Evolutionary conservation across 1,140 invertebrate genomes (phyloP).

Genomic region (Drosophila pseudoananassae): DNA sequence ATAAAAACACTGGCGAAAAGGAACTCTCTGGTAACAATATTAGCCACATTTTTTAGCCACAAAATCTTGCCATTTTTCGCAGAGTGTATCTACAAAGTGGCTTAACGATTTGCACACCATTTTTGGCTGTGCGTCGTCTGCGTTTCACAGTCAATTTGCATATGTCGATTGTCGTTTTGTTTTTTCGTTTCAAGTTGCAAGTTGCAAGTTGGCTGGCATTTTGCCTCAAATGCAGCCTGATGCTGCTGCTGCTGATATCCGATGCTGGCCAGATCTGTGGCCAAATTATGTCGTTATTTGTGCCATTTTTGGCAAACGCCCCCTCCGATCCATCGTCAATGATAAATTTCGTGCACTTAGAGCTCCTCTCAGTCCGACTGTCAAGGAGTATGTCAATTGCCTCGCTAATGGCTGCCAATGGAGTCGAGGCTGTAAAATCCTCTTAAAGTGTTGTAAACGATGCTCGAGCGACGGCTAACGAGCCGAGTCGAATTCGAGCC

Average conservation of each 20-base stretch:
- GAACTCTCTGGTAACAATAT: background rate
- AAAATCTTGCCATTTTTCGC: constrained; percentile 4
- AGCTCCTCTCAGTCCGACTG: constrained; percentile 45
- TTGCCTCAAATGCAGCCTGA: constrained; percentile 25
- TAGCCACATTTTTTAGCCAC: too few species aligned
- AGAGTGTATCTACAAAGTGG: constrained; percentile 36
- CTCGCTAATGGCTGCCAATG: constrained; percentile 77
- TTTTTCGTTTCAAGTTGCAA: constrained; percentile 1
- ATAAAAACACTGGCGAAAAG: constrained; percentile 22
- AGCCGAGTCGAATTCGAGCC: constrained; percentile 35
- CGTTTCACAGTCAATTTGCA: constrained; percentile 55
- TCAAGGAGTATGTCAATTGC: constrained; percentile 78
- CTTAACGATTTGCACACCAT: constrained; percentile 55
- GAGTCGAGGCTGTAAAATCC: constrained; percentile 40
- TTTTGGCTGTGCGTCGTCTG: constrained; percentile 52
- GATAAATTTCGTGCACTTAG: constrained; percentile 77
- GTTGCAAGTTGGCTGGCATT: constrained; percentile 38
- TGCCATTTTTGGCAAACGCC: constrained; percentile 74
- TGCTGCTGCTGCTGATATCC: constrained; percentile 27
- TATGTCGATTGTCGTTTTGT: constrained; percentile 47
- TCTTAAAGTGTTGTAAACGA: constrained; percentile 78
- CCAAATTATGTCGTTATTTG: constrained; percentile 81
- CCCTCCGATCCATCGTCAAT: constrained; percentile 54
- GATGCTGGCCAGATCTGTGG: constrained; percentile 58
- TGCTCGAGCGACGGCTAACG: constrained; percentile 65